phyloP scores from a whole-genome alignment of 1,140 invertebrate species.

The Lethrus apterus region DNA sequence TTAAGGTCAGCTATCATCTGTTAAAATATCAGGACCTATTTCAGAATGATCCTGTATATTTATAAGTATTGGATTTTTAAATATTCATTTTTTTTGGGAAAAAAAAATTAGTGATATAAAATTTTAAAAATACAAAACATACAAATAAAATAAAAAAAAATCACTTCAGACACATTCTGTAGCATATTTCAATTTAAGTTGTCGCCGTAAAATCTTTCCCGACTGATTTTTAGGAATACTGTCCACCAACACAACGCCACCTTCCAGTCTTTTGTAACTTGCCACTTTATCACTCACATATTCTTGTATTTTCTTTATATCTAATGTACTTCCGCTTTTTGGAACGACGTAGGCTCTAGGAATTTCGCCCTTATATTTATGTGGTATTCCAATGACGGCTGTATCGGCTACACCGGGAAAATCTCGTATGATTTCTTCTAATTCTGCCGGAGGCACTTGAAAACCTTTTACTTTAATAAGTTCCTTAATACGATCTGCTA shows the following conservation, averaged over 20 bases:
- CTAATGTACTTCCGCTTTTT: conserved; percentile 35
- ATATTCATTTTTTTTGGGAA: no score
- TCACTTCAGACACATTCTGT: no score
- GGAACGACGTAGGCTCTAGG: conserved; percentile 64
- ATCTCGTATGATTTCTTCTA: conserved; percentile 72
- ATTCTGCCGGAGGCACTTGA: conserved; percentile 79
- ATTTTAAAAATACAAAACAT: no score
- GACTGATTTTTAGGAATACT: conserved; percentile 56
- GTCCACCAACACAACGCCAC: conserved; percentile 44
- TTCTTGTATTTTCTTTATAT: conserved; percentile 34
- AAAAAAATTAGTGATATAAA: no score
- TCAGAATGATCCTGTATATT: no score
- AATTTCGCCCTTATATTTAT: conserved; percentile 62
- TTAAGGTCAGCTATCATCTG: no score
- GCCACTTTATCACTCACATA: conserved; percentile 38
- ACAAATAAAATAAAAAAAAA: no score
- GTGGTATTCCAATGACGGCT: conserved; percentile 75
- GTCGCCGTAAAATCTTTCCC: conserved; percentile 57
- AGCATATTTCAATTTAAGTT: no score
- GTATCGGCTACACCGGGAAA: conserved; percentile 72
- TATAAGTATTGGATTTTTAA: no score
- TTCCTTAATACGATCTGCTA: conserved; percentile 74
- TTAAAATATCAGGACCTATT: no score
- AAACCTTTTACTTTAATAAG: conserved; percentile 77
- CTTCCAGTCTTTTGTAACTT: conserved; percentile 41